Percentiles rank a stretch among this genome's conserved stretches.
Evolutionary conservation across 2,888 invertebrate genomes (phyloP).

Genomic region (Mactromeris polynyma): DNA sequence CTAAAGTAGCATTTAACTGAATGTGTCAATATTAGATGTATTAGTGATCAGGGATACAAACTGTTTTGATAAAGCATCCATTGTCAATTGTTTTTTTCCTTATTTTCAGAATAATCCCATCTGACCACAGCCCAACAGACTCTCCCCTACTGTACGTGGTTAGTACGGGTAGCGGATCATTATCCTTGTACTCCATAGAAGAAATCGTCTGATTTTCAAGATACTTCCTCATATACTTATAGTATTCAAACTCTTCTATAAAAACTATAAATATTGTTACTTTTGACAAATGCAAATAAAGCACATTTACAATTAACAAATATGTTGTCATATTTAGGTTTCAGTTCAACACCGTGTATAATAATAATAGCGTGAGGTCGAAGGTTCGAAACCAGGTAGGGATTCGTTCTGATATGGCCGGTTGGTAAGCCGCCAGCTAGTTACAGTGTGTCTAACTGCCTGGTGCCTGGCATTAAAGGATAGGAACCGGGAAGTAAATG

Average conservation of each 20-base stretch:
- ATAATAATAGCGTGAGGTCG: too few species aligned
- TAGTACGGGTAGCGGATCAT: constrained; percentile 65
- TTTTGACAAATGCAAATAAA: background rate
- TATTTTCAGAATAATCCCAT: constrained; percentile 69
- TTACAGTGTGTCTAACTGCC: too few species aligned
- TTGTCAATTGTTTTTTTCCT: background rate
- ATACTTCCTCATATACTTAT: background rate
- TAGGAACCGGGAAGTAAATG: too few species aligned
- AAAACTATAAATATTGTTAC: background rate
- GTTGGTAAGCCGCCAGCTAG: too few species aligned
- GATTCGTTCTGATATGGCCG: too few species aligned
- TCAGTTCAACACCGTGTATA: background rate
- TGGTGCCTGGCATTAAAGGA: too few species aligned
- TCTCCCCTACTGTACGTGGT: constrained; percentile 72
- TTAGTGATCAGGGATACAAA: too few species aligned
- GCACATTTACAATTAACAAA: background rate
- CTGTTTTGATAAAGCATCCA: background rate
- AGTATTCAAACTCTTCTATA: background rate
- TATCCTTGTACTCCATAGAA: constrained; percentile 70
- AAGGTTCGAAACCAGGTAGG: too few species aligned
- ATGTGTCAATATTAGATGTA: too few species aligned
- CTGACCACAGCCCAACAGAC: constrained; percentile 62
- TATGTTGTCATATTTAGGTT: background rate
- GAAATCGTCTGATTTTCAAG: background rate
- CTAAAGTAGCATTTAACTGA: too few species aligned